A percentile compares a stretch with the other conserved stretches of the same genome.
phyloP scores from a whole-genome alignment of 2,797 vertebrate genomes.

The Poliocrania exsul region DNA sequence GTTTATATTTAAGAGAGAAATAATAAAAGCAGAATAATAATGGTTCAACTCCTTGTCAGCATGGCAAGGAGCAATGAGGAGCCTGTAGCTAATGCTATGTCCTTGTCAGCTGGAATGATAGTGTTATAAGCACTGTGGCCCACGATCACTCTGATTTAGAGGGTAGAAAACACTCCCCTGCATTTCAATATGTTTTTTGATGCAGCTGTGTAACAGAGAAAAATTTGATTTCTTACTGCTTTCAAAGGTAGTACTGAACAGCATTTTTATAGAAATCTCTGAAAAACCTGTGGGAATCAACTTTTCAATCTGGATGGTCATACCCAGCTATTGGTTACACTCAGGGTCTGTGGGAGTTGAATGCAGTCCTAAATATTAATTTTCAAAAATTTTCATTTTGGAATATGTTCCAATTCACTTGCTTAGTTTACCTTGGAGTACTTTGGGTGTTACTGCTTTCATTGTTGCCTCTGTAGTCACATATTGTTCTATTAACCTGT shows the following conservation, averaged over 20 bases:
- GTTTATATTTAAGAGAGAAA: neutral
- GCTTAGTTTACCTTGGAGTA: neutral
- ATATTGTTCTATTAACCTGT: neutral
- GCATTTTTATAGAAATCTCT: neutral
- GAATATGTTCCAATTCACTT: neutral
- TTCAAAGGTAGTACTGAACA: neutral
- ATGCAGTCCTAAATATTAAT: neutral
- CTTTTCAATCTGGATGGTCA: neutral
- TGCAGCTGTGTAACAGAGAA: neutral
- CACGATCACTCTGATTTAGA: neutral
- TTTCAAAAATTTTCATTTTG: neutral
- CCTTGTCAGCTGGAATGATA: constrained; percentile 8
- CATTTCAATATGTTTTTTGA: constrained; percentile 40
- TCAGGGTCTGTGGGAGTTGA: neutral
- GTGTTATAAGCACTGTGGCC: neutral
- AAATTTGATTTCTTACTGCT: constrained; percentile 12
- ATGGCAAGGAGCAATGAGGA: neutral
- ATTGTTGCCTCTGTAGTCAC: neutral
- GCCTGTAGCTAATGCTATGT: neutral
- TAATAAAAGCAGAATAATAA: constrained; percentile 9
- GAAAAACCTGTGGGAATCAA: neutral
- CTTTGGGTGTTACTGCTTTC: neutral
- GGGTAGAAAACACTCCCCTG: neutral
- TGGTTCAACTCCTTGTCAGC: neutral
- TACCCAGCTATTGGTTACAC: neutral